Evolutionary conservation across 2,113 vertebrate species (phyloP).

Genomic region (Deroptyus accipitrinus): DNA sequence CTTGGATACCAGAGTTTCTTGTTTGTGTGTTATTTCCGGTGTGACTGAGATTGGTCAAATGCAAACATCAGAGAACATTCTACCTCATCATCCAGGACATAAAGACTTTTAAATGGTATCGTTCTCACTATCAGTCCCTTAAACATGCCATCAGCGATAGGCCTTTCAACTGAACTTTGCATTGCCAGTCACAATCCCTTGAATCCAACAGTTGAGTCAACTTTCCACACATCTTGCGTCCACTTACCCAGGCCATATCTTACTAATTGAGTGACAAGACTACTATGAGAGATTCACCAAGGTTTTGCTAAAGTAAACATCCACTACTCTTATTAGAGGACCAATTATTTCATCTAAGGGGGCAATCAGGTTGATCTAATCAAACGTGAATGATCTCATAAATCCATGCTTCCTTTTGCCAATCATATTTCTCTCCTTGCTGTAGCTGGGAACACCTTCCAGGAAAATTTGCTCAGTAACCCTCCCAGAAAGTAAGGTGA

Average conservation of each 20-base stretch:
- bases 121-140: background rate
- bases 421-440: background rate
- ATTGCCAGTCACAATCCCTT: background rate
- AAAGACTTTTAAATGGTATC: background rate
- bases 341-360: background rate
- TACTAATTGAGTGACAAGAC: background rate
- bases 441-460: background rate
- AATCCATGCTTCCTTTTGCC: background rate
- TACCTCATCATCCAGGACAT: background rate
- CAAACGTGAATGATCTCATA: background rate
- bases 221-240: background rate
- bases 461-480: background rate
- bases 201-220: background rate
- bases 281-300: background rate
- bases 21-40: background rate
- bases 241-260: background rate
- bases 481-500: background rate
- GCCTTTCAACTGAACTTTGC: background rate
- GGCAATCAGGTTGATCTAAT: background rate
- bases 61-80: background rate
- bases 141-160: background rate
- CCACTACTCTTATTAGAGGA: background rate
- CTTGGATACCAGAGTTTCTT: background rate
- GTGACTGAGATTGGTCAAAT: background rate
- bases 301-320: background rate